Percentiles rank a stretch among this genome's conserved stretches.
phyloP scores from a whole-genome alignment of 2,888 invertebrate genomes.

The Macrosiphum euphorbiae region DNA sequence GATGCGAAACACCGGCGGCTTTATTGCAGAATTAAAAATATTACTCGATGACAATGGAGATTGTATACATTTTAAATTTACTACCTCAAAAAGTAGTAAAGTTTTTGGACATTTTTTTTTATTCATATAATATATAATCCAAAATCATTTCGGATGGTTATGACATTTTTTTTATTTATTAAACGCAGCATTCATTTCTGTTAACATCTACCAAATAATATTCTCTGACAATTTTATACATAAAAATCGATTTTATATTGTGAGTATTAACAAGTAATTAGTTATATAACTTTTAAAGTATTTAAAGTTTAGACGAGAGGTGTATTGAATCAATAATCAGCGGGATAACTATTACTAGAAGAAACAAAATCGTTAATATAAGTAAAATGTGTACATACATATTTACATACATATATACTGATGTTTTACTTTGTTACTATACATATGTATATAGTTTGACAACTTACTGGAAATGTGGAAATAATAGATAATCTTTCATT shows the following conservation, averaged over 20 bases:
- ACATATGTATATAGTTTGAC: constrained; percentile 31
- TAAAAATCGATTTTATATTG: too few relatives aligned
- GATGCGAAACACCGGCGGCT: neutral
- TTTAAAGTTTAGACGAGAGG: neutral
- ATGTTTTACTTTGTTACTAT: neutral
- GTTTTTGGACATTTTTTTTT: neutral
- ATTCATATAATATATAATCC: neutral
- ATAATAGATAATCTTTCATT: neutral
- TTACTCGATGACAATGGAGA: neutral
- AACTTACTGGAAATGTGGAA: neutral
- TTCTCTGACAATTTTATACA: neutral
- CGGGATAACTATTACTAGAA: too few relatives aligned
- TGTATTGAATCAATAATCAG: neutral
- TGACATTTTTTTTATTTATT: too few relatives aligned
- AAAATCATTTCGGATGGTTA: neutral
- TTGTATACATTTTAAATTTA: neutral
- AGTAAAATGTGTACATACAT: neutral
- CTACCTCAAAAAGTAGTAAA: neutral
- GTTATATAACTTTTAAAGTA: neutral
- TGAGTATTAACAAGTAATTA: neutral
- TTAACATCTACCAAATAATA: neutral
- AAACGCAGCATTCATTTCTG: too few relatives aligned
- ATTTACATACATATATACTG: neutral
- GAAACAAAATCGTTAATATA: too few relatives aligned
- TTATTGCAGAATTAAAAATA: neutral